phyloP scores from a whole-genome alignment of 2,797 vertebrate species.

The Rhinatrema bivittatum region DNA sequence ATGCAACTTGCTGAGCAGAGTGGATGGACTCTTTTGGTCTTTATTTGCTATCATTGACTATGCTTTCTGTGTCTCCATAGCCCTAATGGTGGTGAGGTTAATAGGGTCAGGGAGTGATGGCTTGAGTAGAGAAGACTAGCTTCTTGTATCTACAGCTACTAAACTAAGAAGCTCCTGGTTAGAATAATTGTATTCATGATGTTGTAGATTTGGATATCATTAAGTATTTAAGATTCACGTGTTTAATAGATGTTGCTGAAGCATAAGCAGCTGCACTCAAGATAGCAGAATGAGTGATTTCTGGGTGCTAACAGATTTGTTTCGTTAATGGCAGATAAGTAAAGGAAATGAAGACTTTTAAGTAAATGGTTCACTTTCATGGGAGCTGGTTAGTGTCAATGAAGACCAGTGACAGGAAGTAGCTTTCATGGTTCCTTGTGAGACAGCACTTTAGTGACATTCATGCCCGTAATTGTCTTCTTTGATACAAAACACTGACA shows the following conservation, averaged over 20 bases:
- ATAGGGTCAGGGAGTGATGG: no score
- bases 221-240: no score
- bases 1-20: no score
- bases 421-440: not conserved
- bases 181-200: no score
- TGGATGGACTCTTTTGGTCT: no score
- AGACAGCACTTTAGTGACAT: conserved; percentile 20
- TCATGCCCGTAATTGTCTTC: conserved; percentile 12
- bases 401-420: conserved; percentile 32
- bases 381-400: conserved; percentile 35
- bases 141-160: no score
- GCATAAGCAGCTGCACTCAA: conserved; percentile 31
- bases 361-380: conserved; percentile 24
- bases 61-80: no score
- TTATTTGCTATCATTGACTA: no score
- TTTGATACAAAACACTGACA: conserved; percentile 21
- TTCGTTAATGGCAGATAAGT: conserved; percentile 42
- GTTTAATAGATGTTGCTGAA: conserved; percentile 12
- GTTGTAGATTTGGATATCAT: no score
- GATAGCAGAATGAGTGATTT: conserved; percentile 29
- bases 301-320: conserved; percentile 38
- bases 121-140: no score
- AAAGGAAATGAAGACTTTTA: conserved; percentile 34
- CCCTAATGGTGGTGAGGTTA: no score
- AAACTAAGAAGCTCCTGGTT: no score